Percentiles rank a stretch among this genome's conserved stretches.
These are phyloP conservation scores for Drosophila limbata DNA, from an alignment of 2,888 invertebrate species.

Conservation along the genomic window DNA sequence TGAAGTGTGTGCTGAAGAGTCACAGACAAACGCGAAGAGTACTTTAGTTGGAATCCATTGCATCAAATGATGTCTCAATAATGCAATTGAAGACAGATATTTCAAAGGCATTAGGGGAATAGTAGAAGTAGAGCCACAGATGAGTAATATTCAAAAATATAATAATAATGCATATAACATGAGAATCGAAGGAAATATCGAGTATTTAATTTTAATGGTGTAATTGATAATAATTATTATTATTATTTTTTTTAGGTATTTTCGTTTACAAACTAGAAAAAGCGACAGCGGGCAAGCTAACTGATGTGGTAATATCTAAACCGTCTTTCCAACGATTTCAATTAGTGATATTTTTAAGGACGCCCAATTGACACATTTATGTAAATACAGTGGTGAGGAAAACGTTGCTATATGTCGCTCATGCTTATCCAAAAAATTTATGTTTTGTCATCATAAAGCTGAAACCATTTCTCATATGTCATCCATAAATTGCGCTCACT, in stretches of 20 bases:
- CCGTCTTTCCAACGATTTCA: too few species aligned
- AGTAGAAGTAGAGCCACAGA: not conserved
- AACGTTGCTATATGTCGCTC: too few species aligned
- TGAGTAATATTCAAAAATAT: not conserved
- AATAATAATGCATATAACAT: not conserved
- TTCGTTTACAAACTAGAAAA: too few species aligned
- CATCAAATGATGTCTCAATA: conserved; percentile 50
- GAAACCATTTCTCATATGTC: not conserved
- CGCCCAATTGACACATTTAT: too few species aligned
- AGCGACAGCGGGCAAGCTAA: too few species aligned
- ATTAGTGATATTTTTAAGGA: too few species aligned
- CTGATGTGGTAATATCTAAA: not conserved
- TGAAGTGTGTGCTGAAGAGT: conserved; percentile 21
- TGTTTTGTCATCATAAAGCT: not conserved
- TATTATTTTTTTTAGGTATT: too few species aligned
- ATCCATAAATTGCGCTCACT: not conserved
- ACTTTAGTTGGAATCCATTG: conserved; percentile 38
- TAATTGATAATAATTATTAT: too few species aligned
- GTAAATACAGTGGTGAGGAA: too few species aligned
- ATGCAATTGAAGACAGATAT: conserved; percentile 1
- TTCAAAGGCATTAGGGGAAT: not conserved
- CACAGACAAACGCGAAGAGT: conserved; percentile 8
- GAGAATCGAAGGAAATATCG: not conserved
- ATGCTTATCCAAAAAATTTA: not conserved
- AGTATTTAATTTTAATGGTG: not conserved